Conservation (phyloP, 2,888 invertebrate species). For the Merodon equestris region DNA sequence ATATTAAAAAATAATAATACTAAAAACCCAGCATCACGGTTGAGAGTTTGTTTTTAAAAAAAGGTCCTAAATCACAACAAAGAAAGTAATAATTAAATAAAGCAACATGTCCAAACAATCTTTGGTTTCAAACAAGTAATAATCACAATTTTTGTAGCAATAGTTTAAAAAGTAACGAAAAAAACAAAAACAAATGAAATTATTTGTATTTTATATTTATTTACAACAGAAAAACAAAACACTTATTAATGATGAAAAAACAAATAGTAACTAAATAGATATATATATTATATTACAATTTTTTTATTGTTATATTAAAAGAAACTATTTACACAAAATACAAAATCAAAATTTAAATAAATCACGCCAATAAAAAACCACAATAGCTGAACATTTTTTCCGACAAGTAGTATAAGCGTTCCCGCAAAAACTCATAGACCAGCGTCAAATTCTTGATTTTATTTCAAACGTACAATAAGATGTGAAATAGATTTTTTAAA, state of each 20-base stretch:
- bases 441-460: conserved; percentile 36
- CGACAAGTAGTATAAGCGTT: conserved; percentile 26
- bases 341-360: conserved; percentile 12
- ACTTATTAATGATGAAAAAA: conserved; percentile 53
- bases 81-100: conserved; percentile 37
- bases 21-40: conserved; percentile 48
- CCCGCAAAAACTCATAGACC: conserved; percentile 53
- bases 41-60: conserved; percentile 64
- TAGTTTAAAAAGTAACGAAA: conserved; percentile 57
- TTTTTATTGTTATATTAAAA: conserved; percentile 65
- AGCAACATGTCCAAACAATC: conserved; percentile 70
- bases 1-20: conserved; percentile 11
- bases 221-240: conserved; percentile 44
- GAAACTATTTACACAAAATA: conserved; percentile 65
- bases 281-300: conserved; percentile 60
- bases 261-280: conserved; percentile 48
- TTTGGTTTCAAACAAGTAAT: conserved; percentile 66
- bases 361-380: conserved; percentile 60
- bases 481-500: conserved; percentile 37
- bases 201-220: conserved; percentile 64
- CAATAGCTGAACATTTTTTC: conserved; percentile 57
- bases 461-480: conserved; percentile 25
- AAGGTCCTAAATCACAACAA: conserved; percentile 65
- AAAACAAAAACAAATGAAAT: conserved; percentile 43
- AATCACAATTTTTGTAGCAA: conserved; percentile 63